A percentile compares a stretch with the other conserved stretches of the same genome.
phyloP scores from a whole-genome alignment of 2,113 vertebrate species.

The Cnemophilus loriae region DNA sequence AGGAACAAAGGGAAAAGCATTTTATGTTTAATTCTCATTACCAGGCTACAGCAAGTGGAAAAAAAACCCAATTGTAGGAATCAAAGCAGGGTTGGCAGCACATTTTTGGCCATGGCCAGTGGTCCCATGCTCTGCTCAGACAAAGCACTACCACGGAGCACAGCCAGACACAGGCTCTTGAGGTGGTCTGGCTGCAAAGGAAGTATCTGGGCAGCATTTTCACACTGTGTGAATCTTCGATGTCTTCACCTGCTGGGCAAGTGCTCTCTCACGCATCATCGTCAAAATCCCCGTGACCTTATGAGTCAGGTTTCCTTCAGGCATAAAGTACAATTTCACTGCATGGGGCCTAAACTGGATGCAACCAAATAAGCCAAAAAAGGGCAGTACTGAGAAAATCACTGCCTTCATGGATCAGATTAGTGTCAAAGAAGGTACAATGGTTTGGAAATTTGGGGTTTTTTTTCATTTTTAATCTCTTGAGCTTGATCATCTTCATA shows the following conservation, averaged over 20 bases:
- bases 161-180: not conserved
- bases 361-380: not conserved
- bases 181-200: not conserved
- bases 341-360: not conserved
- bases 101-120: not conserved
- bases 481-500: not conserved
- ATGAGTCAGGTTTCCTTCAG: not conserved
- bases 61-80: not conserved
- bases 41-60: not conserved
- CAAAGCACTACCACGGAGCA: not conserved
- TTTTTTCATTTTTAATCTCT: not conserved
- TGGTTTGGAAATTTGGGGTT: accelerated
- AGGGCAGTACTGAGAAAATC: not conserved
- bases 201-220: not conserved
- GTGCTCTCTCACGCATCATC: not conserved
- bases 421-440: not conserved
- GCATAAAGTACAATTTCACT: not conserved
- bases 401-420: not conserved
- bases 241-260: not conserved
- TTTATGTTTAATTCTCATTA: not conserved
- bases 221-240: not conserved
- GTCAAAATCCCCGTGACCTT: not conserved
- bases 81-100: not conserved
- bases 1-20: not conserved
- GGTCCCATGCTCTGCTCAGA: not conserved